These are phyloP conservation scores for Thumatha senex DNA, from an alignment of 2,888 invertebrate species.

Conservation along the genomic window DNA sequence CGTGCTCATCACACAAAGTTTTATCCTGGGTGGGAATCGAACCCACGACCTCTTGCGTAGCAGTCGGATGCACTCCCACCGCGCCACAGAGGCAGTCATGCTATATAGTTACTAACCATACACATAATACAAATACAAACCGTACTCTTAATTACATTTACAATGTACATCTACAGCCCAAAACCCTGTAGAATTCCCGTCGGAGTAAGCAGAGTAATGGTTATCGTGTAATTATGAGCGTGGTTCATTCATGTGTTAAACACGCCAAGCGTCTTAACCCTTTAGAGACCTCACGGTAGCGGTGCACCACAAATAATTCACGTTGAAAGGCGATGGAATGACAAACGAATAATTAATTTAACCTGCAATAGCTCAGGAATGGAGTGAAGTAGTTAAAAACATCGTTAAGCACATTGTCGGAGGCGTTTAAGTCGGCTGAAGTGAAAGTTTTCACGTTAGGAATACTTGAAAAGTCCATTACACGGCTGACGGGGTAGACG, in stretches of 20 bases:
- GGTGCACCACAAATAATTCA: slow-evolving; percentile 19
- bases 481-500: slow-evolving; percentile 70
- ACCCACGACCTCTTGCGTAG: no score
- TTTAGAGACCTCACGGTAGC: not conserved
- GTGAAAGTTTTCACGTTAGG: slow-evolving; percentile 79
- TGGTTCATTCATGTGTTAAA: slow-evolving; percentile 7
- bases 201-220: slow-evolving; percentile 9
- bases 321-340: slow-evolving; percentile 34
- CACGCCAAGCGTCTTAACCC: slow-evolving; percentile 2
- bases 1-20: no score
- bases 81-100: no score
- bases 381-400: slow-evolving; percentile 76
- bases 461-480: slow-evolving; percentile 82
- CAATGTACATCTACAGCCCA: not conserved
- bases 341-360: slow-evolving; percentile 64
- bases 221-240: slow-evolving; percentile 12
- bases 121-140: no score
- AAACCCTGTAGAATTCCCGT: slow-evolving; percentile 10
- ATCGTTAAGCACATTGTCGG: slow-evolving; percentile 79
- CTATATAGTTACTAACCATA: no score
- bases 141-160: slow-evolving; percentile 5
- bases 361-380: slow-evolving; percentile 64
- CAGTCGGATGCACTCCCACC: no score
- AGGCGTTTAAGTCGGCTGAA: slow-evolving; percentile 68
- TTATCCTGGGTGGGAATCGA: no score